Base-by-base conservation (phyloP, 2,888 invertebrate genomes). In the Perizoma flavofasciatum region DNA sequence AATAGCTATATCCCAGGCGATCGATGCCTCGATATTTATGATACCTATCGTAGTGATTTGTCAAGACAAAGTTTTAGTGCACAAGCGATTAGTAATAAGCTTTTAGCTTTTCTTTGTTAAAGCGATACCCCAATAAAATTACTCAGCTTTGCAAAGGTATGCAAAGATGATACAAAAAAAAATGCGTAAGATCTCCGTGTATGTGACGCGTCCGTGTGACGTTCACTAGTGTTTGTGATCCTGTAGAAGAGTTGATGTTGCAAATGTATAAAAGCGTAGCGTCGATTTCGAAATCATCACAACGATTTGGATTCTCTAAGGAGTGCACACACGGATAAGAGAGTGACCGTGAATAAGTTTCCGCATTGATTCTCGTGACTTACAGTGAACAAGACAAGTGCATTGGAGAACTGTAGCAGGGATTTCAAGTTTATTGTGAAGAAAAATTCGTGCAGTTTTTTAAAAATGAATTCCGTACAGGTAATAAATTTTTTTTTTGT, bases 281-380 rank as follows among this genome's bases (percentile, higher is more conserved):
- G 83, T 68, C 70, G 87, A 88, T 92, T 91, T 89, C 90, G 90
- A 90, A 89, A 91, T 91, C 90, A 89, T 83, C 92, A 92, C 76
- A 91, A 83, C 86, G 83, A 87, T 87, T 90, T 90, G 87, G 81
- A 85, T 86, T 71, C 86, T 86, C 87, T 82, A 82, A 88, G 83
- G 85, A 87, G 86, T 86, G 84, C 76, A 89, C 89, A 86, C 76
- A 81, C 58, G 77, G 71, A 69, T 63, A 41, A 63, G 67, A 76
- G 80, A 74, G 82, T 77, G 80, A 81, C 80, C 81, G 88, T 85
- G 87, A 83, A 82, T 73, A 75, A 44, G 81, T 84, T 85, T 86
- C 85, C 86, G 86, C 83, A 80, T 85, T 88, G 82, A 78, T 78
- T 47, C 74, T 53, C 74, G 70, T 74, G 74, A 73, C 69, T 59